Evolutionary conservation across 1,140 invertebrate genomes (phyloP), one percentile per base, ranked within the genome.

Genomic region (Hydropsyche tenuis): DNA sequence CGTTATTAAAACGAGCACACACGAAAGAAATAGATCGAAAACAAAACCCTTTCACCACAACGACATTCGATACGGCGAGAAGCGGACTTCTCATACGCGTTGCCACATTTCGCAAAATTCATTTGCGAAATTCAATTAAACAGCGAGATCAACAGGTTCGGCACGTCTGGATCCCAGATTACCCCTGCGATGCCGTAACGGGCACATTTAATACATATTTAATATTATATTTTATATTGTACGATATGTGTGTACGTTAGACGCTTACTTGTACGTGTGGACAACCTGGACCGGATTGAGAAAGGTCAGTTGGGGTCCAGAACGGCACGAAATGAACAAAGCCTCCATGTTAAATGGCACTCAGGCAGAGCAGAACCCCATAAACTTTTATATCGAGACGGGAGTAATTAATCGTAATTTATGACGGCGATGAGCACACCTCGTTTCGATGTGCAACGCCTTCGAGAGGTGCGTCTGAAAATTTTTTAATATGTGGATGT

Each of bases 281-380:
- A 25, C 73, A 74, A 74, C 62, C 48, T 65, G 63, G 45, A 75
- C 73, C 63, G 69, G 73, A 65, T 66, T 75, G 65, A 48, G 68
- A 75, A 75, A 75, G 73, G 73, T 75, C 73, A 75, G 73, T 71
- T 75, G 48, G 70, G 73, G 73, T 71, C 64, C 70, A 71, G 48
- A 14, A 48, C 45, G 64, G 23, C 60, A 70, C 69, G 73, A 70
- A 70, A 70, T 56, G 48, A 70, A 70, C 48, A 56, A 56, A 70
- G 22, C 2, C 56, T 22, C 56, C 23, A 60, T 60, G 56, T 60
- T 60, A 60, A 60, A 60, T 60, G 56, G 56, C 56, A 60, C 56
- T 37, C 23, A 11, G 18, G 18, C 51, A n/a, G 51, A 20, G 51
- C 51, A 53, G 22, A 53, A 53, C 56, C 2, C 56, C 23, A 60